Evolutionary conservation across 2,113 vertebrate species (phyloP).

Genomic region (Stigmatopora argus): DNA sequence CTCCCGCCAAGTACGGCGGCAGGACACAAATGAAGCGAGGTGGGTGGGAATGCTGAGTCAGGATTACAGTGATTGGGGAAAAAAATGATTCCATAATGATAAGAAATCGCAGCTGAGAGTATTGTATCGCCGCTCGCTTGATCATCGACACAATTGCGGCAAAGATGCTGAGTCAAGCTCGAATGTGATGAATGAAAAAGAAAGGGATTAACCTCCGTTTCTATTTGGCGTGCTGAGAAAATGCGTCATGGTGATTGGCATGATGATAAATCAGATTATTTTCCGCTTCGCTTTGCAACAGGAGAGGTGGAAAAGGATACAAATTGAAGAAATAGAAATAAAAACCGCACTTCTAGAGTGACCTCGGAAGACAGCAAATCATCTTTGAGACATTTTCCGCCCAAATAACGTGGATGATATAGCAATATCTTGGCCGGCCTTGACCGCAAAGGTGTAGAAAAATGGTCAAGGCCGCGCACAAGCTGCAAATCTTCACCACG

Average conservation of each 20-base stretch:
- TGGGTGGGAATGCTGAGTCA: slow-evolving; percentile 44
- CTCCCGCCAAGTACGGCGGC: slow-evolving; percentile 20
- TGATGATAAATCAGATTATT: slow-evolving; percentile 39
- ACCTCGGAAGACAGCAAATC: slow-evolving; percentile 15
- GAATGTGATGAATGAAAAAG: slow-evolving; percentile 5
- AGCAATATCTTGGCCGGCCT: slow-evolving; percentile 1
- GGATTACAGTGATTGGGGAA: neutral
- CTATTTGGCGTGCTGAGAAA: slow-evolving; percentile 8
- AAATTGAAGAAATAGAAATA: slow-evolving; percentile 2
- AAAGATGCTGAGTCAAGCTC: slow-evolving; percentile 55
- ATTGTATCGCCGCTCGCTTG: slow-evolving; percentile 42
- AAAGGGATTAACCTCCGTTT: neutral
- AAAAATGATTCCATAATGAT: slow-evolving; percentile 46
- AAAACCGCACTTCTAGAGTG: neutral
- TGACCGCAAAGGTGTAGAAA: slow-evolving; percentile 21
- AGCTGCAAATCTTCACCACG: slow-evolving; percentile 37
- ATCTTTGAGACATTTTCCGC: neutral
- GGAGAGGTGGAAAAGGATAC: slow-evolving; percentile 11
- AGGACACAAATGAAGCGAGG: slow-evolving; percentile 45
- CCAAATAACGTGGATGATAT: neutral
- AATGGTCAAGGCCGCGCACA: slow-evolving; percentile 7
- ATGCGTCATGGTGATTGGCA: slow-evolving; percentile 21
- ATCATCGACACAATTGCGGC: slow-evolving; percentile 48
- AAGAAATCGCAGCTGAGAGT: slow-evolving; percentile 57
- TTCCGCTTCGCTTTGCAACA: slow-evolving; percentile 29